These are phyloP conservation scores for Polydesmus complanatus DNA, from an alignment of 2,888 invertebrate species.

Conservation along the genomic window DNA sequence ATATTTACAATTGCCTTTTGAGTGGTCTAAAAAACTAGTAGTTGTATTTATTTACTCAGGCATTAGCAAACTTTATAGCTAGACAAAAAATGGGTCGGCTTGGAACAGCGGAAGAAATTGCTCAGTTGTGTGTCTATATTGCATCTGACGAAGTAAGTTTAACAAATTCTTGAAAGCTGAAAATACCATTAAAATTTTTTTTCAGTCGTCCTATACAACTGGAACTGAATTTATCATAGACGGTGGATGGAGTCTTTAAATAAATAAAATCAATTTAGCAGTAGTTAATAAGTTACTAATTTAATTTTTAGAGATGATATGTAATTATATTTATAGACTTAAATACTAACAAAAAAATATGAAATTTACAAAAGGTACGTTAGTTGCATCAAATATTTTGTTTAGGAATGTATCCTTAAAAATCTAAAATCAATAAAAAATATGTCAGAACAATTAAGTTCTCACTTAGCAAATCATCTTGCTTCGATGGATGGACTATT, in stretches of 20 bases:
- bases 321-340: background rate
- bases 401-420: background rate
- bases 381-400: background rate
- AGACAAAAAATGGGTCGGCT: conserved; percentile 27
- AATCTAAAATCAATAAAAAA: background rate
- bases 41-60: too few relatives aligned
- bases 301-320: background rate
- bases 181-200: conserved; percentile 6
- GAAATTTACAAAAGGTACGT: background rate
- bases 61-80: conserved; percentile 23
- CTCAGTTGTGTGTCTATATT: conserved; percentile 25
- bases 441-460: background rate
- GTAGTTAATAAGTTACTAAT: too few relatives aligned
- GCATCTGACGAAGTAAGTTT: conserved; percentile 27
- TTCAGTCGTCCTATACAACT: conserved; percentile 24
- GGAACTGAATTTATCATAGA: conserved; percentile 24
- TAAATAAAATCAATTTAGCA: too few relatives aligned
- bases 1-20: conserved; percentile 21
- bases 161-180: background rate
- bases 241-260: conserved; percentile 24
- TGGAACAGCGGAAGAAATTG: conserved; percentile 28
- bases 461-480: background rate
- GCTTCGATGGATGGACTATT: background rate
- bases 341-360: background rate
- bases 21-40: conserved; percentile 6